Percentiles rank a stretch among this genome's conserved stretches.
Conservation (phyloP, 2,113 vertebrate genomes). For the Ahaetulla prasina region DNA sequence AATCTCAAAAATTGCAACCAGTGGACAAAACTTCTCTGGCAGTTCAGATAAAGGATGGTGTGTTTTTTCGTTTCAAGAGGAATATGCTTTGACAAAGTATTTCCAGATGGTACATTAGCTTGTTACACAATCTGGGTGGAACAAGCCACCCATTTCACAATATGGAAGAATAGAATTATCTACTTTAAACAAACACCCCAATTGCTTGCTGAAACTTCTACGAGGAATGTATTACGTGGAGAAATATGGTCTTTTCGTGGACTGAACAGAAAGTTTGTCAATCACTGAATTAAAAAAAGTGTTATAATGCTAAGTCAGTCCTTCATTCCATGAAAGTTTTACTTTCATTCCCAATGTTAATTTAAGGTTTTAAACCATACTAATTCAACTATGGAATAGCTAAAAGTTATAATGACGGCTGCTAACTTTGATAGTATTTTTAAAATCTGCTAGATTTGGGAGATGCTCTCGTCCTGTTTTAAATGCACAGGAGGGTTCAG, state of each 20-base stretch:
- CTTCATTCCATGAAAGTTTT: background rate
- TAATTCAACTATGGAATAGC: background rate
- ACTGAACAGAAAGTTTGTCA: background rate
- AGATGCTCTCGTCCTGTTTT: background rate
- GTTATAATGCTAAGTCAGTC: background rate
- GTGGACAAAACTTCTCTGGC: background rate
- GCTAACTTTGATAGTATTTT: background rate
- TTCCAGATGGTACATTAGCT: background rate
- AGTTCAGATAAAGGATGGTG: background rate
- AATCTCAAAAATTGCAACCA: background rate
- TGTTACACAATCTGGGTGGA: background rate
- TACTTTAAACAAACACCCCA: background rate
- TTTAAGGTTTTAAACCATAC: background rate
- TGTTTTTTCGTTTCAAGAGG: background rate
- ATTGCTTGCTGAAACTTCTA: background rate
- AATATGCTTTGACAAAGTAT: background rate
- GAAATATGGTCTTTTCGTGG: background rate
- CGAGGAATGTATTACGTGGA: background rate
- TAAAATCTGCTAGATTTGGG: background rate
- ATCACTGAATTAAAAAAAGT: background rate
- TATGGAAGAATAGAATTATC: background rate
- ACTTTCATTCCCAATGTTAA: background rate
- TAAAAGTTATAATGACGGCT: background rate
- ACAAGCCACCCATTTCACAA: background rate
- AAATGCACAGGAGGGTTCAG: background rate